A percentile compares a stretch with the other conserved stretches of the same genome.
These are phyloP conservation scores for Sarotherodon lohbergeri DNA, from an alignment of 2,113 vertebrate species.

Conservation along the genomic window DNA sequence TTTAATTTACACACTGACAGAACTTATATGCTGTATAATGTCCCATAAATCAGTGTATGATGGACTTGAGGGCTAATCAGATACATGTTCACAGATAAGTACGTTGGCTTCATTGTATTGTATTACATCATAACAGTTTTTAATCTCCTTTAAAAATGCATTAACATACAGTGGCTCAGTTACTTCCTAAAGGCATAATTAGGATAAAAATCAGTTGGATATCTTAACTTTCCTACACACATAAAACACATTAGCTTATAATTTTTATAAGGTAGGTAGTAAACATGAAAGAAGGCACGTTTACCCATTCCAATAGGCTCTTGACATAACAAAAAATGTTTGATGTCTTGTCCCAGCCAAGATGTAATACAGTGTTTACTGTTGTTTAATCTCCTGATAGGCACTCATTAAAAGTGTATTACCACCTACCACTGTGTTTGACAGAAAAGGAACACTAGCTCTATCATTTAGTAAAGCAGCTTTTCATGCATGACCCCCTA, in stretches of 20 bases:
- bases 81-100: background rate
- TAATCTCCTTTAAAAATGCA: background rate
- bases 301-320: background rate
- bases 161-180: background rate
- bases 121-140: rapidly evolving
- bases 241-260: background rate
- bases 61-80: background rate
- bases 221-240: background rate
- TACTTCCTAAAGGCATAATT: background rate
- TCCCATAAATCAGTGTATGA: background rate
- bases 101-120: background rate
- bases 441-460: background rate
- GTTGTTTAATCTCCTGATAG: background rate
- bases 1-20: background rate
- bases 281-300: background rate
- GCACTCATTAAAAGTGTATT: background rate
- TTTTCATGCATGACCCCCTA: background rate
- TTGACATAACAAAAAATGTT: background rate
- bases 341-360: background rate
- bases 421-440: background rate
- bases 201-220: background rate
- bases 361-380: background rate
- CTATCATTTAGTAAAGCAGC: background rate
- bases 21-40: background rate
- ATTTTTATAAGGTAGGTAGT: background rate